phyloP scores from a whole-genome alignment of 37 sponge, comb jelly and placozoan genomes.

The Aplysina aerophoba region DNA sequence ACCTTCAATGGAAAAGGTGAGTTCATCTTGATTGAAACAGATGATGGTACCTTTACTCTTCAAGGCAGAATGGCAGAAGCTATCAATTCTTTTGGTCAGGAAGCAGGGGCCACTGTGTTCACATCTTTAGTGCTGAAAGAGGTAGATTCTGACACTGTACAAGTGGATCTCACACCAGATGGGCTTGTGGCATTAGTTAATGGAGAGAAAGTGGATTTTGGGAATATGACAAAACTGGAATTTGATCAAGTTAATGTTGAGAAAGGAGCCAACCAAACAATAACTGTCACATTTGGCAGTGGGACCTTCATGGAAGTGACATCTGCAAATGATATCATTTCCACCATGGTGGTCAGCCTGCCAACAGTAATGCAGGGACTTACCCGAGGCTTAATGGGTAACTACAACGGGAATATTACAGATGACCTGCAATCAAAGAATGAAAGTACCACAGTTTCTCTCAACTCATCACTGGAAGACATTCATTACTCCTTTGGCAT shows the following conservation, averaged over 20 bases:
- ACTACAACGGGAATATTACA: constrained; percentile 32
- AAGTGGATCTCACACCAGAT: constrained; percentile 4
- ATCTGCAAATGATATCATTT: constrained; percentile 38
- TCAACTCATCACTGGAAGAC: constrained; percentile 31
- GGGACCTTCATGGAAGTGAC: constrained; percentile 28
- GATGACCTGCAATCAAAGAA: constrained; percentile 50
- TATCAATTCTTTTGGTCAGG: background rate
- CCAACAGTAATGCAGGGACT: background rate
- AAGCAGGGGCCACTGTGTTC: constrained; percentile 6
- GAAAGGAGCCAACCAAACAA: background rate
- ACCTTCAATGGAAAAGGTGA: constrained; percentile 55
- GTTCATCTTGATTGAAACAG: constrained; percentile 67
- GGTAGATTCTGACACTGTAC: constrained; percentile 23
- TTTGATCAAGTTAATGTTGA: constrained; percentile 24
- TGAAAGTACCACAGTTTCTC: background rate
- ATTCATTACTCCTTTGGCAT: constrained; percentile 49
- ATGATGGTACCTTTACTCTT: constrained; percentile 57
- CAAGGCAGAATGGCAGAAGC: constrained; percentile 71
- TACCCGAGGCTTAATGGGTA: constrained; percentile 50
- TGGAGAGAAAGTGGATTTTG: constrained; percentile 27
- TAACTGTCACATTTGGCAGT: constrained; percentile 25
- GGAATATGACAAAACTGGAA: background rate
- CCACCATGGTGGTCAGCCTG: constrained; percentile 29
- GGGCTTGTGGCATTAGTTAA: constrained; percentile 25
- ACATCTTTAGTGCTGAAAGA: background rate